Evolutionary conservation across 2,888 invertebrate genomes (phyloP), one percentile per base, ranked within the genome.

Genomic region (Hanleya hanleyi): DNA sequence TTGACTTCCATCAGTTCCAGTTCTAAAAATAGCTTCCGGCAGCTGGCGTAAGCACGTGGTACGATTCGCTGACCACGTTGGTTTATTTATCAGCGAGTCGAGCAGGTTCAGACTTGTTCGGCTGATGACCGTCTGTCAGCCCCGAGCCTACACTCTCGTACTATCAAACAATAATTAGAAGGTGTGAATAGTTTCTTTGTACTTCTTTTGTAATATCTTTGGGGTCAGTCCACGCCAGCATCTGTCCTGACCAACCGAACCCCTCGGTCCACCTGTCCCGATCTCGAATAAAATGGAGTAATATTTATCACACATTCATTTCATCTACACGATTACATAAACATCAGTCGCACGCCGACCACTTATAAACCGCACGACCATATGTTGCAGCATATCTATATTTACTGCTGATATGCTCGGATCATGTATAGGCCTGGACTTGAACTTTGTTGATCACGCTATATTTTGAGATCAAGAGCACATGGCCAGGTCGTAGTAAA

Each of bases 401-500:
- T 47, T 47, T 47, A 22, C 47, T 22, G 22, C 22, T 57, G 57
- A 57, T 32, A 22, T 57, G 29, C 22, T 29, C 57, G 29, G 47
- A n/a, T 47, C 22, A 22, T 29, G 22, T 57, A 57, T 57, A 9
- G 32, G 57, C 57, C 22, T 32, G 29, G 57, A 57, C 57, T 57
- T 57, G 57, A 57, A 57, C n/a, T 57, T 18, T 57, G 57, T 26
- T 57, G 32, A 29, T 57, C 57, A 32, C 57, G n/a, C n/a, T n/a
- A n/a, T n/a, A n/a, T n/a, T n/a, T n/a, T n/a, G n/a, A 57, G 32
- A 32, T 57, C 57, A 32, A 57, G n/a, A 41, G 57, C 57, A 57
- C 57, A 57, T 57, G 57, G 57, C 29, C 5, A 26, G 9, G 12
- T 57, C 18, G 32, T 22, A 26, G 12, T 22, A 57, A 32, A 57